Evolutionary conservation across 2,888 invertebrate species (phyloP), one percentile per base, ranked within the genome.

Genomic region (Cheilosia soror): DNA sequence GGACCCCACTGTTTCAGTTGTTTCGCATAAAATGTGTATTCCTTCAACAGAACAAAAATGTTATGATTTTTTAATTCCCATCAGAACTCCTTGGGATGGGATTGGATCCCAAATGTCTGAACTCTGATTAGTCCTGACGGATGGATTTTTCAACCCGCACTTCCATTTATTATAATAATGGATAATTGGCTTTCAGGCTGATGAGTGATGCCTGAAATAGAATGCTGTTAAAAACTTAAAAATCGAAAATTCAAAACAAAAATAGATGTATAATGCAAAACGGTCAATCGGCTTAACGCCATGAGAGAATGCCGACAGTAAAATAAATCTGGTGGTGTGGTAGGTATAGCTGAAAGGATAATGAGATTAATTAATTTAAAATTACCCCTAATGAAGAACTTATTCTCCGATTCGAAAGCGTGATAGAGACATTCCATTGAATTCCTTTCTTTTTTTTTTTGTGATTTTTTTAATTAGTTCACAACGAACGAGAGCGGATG

Each of bases 301-400:
- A 4, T 6, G 25, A 31, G 25, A 44, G 47, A 69, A 58, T 27
- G 44, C 31, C 57, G 37, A 65, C 49, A 55, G 47, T n/a, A 44
- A 63, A 40, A 49, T 57, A 57, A 66, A 78, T 62, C 71, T 20
- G 49, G 9, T 49, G 25, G 51, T 13, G 58, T 57, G 47, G 51
- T 63, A n/a, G n/a, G n/a, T n/a, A n/a, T n/a, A 47, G 37, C 71
- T 71, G 69, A 78, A 71, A 71, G 57, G 78, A 71, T 78, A 78
- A 78, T 78, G 63, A 49, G 78, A 78, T 78, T 71, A 78, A 78
- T 78, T 71, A 71, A 78, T 78, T 78, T 71, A 40, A 71, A 78
- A 71, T 78, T 78, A 71, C 71, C 71, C 78, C 25, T 78, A 63
- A 78, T 78, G 71, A 71, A 78, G 78, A 71, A 65, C 49, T 65